These are phyloP conservation scores for Drosophila kanekoi DNA, from an alignment of 2,888 invertebrate species.

Conservation along the genomic window DNA sequence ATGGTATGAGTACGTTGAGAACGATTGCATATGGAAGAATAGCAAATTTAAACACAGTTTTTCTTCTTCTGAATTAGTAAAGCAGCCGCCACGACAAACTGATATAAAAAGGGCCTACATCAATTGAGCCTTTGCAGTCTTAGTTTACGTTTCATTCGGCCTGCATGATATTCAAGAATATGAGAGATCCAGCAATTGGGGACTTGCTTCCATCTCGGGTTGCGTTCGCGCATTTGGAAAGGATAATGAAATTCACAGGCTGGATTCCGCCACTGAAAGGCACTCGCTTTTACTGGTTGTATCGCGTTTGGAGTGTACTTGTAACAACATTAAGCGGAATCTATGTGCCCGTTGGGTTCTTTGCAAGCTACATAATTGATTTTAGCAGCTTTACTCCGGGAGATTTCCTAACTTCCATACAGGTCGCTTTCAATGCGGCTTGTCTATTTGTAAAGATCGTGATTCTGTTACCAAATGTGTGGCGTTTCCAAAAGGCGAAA, in stretches of 20 bases:
- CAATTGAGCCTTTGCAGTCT: conserved; percentile 10
- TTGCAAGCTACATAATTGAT: conserved; percentile 32
- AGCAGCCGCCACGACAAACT: conserved; percentile 1
- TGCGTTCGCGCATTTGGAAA: conserved; percentile 39
- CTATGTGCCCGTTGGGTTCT: conserved; percentile 44
- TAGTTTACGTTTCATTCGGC: background rate
- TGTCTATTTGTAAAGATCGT: conserved; percentile 16
- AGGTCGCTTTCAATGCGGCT: conserved; percentile 35
- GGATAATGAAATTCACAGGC: conserved; percentile 38
- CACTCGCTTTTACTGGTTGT: background rate
- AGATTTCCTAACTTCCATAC: conserved; percentile 42
- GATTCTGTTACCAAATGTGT: conserved; percentile 14
- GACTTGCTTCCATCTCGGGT: conserved; percentile 31
- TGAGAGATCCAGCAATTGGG: conserved; percentile 10
- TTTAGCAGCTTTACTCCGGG: conserved; percentile 28
- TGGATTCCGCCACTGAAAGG: conserved; percentile 22
- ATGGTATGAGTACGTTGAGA: conserved; percentile 27
- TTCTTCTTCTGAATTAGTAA: background rate
- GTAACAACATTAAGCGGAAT: background rate
- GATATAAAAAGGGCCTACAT: conserved; percentile 19
- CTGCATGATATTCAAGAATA: conserved; percentile 35
- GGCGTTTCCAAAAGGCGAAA: conserved; percentile 36
- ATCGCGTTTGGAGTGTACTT: conserved; percentile 7
- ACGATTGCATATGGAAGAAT: conserved; percentile 29
- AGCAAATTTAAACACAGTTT: background rate